A percentile compares a stretch with the other conserved stretches of the same genome.
Evolutionary conservation across 2,888 invertebrate species (phyloP).

Genomic region (Idaea dimidiata): DNA sequence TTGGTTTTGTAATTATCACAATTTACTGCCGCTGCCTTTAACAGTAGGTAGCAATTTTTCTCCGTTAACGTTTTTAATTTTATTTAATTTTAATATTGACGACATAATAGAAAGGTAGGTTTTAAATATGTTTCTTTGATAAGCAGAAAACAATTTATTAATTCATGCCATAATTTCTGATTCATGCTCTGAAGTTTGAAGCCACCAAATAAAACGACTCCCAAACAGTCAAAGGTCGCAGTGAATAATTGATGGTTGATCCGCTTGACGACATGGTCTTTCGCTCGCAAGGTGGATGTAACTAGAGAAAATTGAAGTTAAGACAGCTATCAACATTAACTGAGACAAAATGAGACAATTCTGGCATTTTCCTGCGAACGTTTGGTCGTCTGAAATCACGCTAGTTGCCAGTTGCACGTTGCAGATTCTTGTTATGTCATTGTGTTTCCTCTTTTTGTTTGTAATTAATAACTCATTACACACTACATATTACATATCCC

Average conservation of each 20-base stretch:
- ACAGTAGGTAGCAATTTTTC: too few relatives aligned
- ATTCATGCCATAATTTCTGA: constrained; percentile 1
- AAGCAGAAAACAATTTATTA: too few relatives aligned
- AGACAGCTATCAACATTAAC: background rate
- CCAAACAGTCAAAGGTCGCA: background rate
- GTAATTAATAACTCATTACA: too few relatives aligned
- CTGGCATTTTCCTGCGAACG: background rate
- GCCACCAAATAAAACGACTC: background rate
- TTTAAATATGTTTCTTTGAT: too few relatives aligned
- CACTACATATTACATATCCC: too few relatives aligned
- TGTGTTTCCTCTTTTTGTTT: background rate
- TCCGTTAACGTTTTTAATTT: too few relatives aligned
- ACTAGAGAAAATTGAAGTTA: background rate
- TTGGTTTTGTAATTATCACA: too few relatives aligned
- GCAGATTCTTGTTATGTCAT: background rate
- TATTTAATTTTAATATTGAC: too few relatives aligned
- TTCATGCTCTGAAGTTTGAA: background rate
- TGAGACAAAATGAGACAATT: background rate
- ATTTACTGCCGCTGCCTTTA: too few relatives aligned
- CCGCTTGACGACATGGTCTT: background rate
- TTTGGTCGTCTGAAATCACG: background rate
- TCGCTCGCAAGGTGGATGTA: background rate
- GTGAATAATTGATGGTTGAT: background rate
- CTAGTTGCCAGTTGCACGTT: background rate
- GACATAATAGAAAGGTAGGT: too few relatives aligned